A percentile compares a stretch with the other conserved stretches of the same genome.
Evolutionary conservation across 2,797 vertebrate species (phyloP).

Genomic region (Peromyscus attwateri): DNA sequence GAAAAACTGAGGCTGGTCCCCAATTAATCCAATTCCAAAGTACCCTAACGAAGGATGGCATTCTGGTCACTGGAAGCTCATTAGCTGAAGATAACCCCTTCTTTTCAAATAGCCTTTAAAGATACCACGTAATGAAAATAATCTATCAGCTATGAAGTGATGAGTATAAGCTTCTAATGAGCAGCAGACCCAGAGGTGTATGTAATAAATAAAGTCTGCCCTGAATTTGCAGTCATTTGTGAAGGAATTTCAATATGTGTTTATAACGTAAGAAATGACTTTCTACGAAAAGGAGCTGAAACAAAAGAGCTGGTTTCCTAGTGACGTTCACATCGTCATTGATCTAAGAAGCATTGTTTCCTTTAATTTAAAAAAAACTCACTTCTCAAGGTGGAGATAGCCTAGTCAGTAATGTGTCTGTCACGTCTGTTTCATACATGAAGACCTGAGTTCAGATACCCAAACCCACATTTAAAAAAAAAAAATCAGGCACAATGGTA

Average conservation of each 20-base stretch:
- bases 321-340: not conserved
- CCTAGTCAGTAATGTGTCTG: not conserved
- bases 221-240: constrained; percentile 31
- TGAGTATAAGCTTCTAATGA: constrained; percentile 42
- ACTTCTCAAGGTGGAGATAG: not conserved
- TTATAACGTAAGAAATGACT: constrained; percentile 61
- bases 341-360: constrained; percentile 26
- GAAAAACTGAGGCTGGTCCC: constrained; percentile 59
- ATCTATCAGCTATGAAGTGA: constrained; percentile 53
- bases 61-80: constrained; percentile 71
- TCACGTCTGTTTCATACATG: too few relatives aligned
- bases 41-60: constrained; percentile 67
- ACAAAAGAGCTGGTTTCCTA: constrained; percentile 10
- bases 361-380: constrained; percentile 24
- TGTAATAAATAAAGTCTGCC: constrained; percentile 64
- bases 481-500: not conserved
- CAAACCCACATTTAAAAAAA: not conserved
- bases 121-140: constrained; percentile 65
- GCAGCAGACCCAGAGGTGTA: constrained; percentile 23
- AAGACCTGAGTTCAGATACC: not conserved
- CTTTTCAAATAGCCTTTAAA: constrained; percentile 73
- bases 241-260: constrained; percentile 51
- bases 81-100: constrained; percentile 72
- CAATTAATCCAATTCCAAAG: constrained; percentile 83
- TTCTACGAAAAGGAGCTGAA: not conserved